A percentile compares a stretch with the other conserved stretches of the same genome.
phyloP scores from a whole-genome alignment of 2,888 invertebrate species.

The Hemaris fuciformis region DNA sequence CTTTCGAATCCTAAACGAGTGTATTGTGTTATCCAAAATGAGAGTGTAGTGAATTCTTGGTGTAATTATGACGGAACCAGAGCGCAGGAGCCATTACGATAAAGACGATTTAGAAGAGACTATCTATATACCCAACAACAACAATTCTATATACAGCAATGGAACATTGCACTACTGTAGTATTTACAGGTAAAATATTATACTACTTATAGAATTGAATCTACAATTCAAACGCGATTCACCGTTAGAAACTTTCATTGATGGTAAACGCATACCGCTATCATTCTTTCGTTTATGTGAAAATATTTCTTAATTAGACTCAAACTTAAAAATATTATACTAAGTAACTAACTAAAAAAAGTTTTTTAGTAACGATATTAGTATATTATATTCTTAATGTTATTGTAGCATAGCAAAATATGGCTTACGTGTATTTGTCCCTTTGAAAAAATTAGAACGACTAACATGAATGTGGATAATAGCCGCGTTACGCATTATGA shows the following conservation, averaged over 20 bases:
- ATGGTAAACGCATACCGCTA: background rate
- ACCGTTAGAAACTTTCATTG: constrained; percentile 10
- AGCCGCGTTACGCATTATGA: constrained; percentile 43
- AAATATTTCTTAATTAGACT: background rate
- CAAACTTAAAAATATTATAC: background rate
- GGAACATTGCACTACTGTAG: constrained; percentile 82
- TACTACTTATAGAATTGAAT: background rate
- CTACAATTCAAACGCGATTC: background rate
- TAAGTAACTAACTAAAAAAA: too few relatives aligned
- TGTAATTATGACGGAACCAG: constrained; percentile 66
- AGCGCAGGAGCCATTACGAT: constrained; percentile 59
- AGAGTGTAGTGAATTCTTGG: constrained; percentile 29
- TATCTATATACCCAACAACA: constrained; percentile 66
- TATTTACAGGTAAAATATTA: constrained; percentile 71
- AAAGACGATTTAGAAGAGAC: constrained; percentile 60
- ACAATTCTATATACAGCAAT: constrained; percentile 79
- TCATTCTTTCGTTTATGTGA: background rate
- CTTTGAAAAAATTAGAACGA: background rate
- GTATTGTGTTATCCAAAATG: constrained; percentile 29
- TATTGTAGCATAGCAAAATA: background rate
- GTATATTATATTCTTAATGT: too few relatives aligned
- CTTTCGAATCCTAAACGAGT: constrained; percentile 22
- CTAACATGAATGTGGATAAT: background rate
- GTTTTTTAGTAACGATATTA: too few relatives aligned
- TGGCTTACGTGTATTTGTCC: background rate